These are phyloP conservation scores for Brenthis hecate DNA, from an alignment of 2,888 invertebrate species.

Conservation along the genomic window DNA sequence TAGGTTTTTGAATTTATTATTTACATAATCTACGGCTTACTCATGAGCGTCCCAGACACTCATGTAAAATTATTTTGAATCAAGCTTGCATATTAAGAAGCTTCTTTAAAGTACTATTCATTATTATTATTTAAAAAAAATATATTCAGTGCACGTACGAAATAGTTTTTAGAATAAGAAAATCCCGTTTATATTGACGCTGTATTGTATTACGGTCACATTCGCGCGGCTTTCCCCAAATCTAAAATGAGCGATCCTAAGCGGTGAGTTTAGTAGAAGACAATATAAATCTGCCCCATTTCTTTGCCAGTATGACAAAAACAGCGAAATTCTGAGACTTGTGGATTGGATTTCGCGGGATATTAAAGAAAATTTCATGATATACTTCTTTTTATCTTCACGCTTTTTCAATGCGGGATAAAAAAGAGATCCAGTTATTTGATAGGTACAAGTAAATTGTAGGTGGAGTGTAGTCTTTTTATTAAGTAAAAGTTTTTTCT, in stretches of 20 bases:
- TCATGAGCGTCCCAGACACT: too few relatives aligned
- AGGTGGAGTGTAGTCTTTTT: too few relatives aligned
- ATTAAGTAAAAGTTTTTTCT: too few relatives aligned
- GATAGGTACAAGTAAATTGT: too few relatives aligned
- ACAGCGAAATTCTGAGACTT: conserved; percentile 4
- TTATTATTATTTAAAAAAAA: conserved; percentile 10
- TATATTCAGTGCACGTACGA: not conserved
- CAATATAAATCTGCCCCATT: conserved; percentile 22
- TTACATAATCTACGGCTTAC: too few relatives aligned
- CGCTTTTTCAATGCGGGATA: not conserved
- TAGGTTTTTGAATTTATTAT: too few relatives aligned
- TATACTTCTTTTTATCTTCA: not conserved
- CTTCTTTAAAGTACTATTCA: not conserved
- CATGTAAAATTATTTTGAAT: not conserved
- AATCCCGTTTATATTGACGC: conserved; percentile 13
- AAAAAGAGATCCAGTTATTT: not conserved
- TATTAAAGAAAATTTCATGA: conserved; percentile 1
- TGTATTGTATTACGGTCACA: conserved; percentile 30
- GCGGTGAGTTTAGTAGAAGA: conserved; percentile 22
- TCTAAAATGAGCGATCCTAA: conserved; percentile 27
- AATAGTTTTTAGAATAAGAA: conserved; percentile 19
- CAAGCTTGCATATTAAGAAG: not conserved
- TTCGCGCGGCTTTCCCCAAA: conserved; percentile 28
- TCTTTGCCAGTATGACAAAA: conserved; percentile 19
- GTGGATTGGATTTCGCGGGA: conserved; percentile 8